Evolutionary conservation across 2,797 vertebrate genomes (phyloP), one percentile per base, ranked within the genome.

Genomic region (Danio choprae): DNA sequence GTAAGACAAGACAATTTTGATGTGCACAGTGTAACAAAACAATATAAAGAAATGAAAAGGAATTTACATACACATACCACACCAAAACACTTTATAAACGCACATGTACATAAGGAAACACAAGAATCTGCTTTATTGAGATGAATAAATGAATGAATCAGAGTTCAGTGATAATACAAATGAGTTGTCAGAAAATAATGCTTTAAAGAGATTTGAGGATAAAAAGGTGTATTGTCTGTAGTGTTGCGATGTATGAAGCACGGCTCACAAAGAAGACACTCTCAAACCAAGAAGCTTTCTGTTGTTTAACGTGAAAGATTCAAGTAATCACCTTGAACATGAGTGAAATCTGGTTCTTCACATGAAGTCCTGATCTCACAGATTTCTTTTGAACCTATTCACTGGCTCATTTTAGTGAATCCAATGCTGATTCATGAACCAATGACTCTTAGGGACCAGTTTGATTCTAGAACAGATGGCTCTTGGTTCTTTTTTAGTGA

Each of bases 11-110:
- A 29, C 18, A 1, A 4, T 58, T 46, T 43, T 38, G 9, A 65
- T 56, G 63, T 46, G 7, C n/a, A 71, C n/a, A 72, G 53, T 46
- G 41, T 44, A 16, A 56, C 63, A 20, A 77, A 67, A 77, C 51
- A 58, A 16, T 36, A 46, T 18, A 20, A 48, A 38, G 7, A 36
- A n/a, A 41, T 29, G 6, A 44, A 12, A 67, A n/a, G 20, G 6
- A 18, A 15, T 15, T 44, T 15, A 0, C 40, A 36, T 67, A 58
- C 46, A 18, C 11, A 13, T 13, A 58, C 10, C 40, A 38, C 75
- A 11, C 53, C 38, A 48, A 68, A 48, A 7, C 16, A 36, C 5
- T 50, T 50, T 2, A 20, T 51, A 13, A 51, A 53, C 22, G 15
- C 53, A 50, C 15, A 67, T 40, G 4, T 46, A 4, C 63, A 7